A percentile compares a stretch with the other conserved stretches of the same genome.
Conservation (phyloP, 2,888 invertebrate genomes). For the Cryptocephalus primarius region DNA sequence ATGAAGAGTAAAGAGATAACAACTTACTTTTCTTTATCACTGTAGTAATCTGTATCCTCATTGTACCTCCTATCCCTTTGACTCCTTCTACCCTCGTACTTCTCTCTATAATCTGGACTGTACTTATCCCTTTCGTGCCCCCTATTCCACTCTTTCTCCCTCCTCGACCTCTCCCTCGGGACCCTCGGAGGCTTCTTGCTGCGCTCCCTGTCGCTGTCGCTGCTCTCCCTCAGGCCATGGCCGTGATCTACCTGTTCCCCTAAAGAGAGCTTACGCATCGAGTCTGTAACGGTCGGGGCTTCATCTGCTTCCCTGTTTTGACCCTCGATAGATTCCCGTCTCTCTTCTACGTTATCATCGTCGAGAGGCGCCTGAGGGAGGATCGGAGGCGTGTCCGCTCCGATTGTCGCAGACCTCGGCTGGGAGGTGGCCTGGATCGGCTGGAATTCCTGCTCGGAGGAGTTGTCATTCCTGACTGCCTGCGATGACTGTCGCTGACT, state of each 20-base stretch:
- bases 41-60: constrained; percentile 58
- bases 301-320: constrained; percentile 18
- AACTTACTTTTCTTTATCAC: constrained; percentile 45
- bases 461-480: constrained; percentile 14
- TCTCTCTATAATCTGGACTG: constrained; percentile 17
- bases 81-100: constrained; percentile 25
- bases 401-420: constrained; percentile 35
- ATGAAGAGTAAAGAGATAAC: too few relatives aligned
- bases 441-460: constrained; percentile 21
- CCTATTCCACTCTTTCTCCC: constrained; percentile 13
- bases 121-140: constrained; percentile 13
- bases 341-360: neutral
- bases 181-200: constrained; percentile 11
- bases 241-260: too few relatives aligned
- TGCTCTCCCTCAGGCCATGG: constrained; percentile 22
- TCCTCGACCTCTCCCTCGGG: constrained; percentile 13
- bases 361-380: too few relatives aligned
- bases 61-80: constrained; percentile 41
- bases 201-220: constrained; percentile 28
- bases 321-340: constrained; percentile 28
- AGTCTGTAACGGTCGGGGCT: constrained; percentile 23
- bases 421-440: constrained; percentile 13
- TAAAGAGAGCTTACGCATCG: constrained; percentile 32
- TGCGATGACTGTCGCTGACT: constrained; percentile 14
- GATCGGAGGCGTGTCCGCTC: constrained; percentile 35